Evolutionary conservation across 1,140 invertebrate genomes (phyloP).

Genomic region (Drosophila obscura): DNA sequence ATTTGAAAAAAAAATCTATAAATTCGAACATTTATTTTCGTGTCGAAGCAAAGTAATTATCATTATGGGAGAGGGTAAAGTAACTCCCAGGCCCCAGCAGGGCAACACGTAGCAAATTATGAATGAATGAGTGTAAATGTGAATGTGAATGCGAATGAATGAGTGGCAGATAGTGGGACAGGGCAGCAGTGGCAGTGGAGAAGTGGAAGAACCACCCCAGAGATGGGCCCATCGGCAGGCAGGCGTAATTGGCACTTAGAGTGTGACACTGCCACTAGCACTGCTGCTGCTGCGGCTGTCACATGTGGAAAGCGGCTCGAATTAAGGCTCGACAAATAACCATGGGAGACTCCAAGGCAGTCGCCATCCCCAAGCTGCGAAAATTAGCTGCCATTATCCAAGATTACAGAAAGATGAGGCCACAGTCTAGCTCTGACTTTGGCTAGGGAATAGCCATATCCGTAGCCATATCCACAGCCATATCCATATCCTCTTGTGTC

Average conservation of each 20-base stretch:
- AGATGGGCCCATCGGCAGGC: slow-evolving; percentile 53
- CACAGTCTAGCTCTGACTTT: too few species aligned
- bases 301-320: slow-evolving; percentile 22
- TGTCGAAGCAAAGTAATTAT: slow-evolving; percentile 37
- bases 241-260: slow-evolving; percentile 67
- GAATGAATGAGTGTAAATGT: slow-evolving; percentile 62
- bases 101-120: slow-evolving; percentile 80
- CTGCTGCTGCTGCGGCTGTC: neutral
- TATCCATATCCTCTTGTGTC: too few species aligned
- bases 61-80: slow-evolving; percentile 34
- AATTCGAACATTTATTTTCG: slow-evolving; percentile 26
- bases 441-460: too few species aligned
- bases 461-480: too few species aligned
- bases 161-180: neutral
- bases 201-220: neutral
- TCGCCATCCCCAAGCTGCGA: too few species aligned
- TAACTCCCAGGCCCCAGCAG: neutral
- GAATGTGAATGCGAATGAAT: neutral
- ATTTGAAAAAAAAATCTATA: too few species aligned
- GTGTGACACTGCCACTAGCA: slow-evolving; percentile 5
- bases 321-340: slow-evolving; percentile 33
- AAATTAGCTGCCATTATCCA: too few species aligned
- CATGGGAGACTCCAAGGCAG: too few species aligned
- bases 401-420: too few species aligned
- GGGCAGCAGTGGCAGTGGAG: too few species aligned